Evolutionary conservation across 2,888 invertebrate genomes (phyloP).

Genomic region (Alentia gelatinosa): DNA sequence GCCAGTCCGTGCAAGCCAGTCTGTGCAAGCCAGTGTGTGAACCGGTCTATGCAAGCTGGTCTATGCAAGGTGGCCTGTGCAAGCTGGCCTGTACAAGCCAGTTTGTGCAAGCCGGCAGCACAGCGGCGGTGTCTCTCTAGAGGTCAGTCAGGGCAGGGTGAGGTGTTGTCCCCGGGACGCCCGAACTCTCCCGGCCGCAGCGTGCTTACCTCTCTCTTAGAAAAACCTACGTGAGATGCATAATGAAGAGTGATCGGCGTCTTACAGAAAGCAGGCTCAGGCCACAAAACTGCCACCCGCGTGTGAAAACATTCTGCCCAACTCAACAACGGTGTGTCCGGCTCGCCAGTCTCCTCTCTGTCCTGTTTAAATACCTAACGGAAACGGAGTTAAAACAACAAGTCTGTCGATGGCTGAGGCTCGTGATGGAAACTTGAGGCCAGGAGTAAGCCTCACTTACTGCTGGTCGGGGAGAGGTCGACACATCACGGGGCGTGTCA

Average conservation of each 20-base stretch:
- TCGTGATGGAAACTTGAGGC: not conserved
- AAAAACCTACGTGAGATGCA: not conserved
- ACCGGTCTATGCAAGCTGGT: too few species aligned
- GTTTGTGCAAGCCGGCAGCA: too few species aligned
- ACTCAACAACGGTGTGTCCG: not conserved
- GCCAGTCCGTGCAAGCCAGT: too few species aligned
- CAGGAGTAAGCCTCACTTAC: not conserved
- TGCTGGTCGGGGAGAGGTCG: not conserved
- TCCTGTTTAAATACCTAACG: not conserved
- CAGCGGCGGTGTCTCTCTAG: too few species aligned
- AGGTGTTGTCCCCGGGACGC: too few species aligned
- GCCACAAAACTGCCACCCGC: not conserved
- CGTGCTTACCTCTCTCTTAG: not conserved
- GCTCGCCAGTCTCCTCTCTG: not conserved
- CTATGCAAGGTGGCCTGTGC: too few species aligned
- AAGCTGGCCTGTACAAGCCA: too few species aligned
- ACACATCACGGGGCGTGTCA: not conserved
- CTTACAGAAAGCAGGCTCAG: not conserved
- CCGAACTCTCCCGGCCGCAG: not conserved
- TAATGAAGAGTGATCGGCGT: not conserved
- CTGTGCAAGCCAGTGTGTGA: too few species aligned
- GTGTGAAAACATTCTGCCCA: slow-evolving; percentile 35
- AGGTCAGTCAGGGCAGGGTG: too few species aligned
- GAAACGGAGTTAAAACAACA: not conserved
- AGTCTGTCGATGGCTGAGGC: not conserved